Evolutionary conservation across 2,888 invertebrate species (phyloP), one percentile per base, ranked within the genome.

Genomic region (Tenthredo livida): DNA sequence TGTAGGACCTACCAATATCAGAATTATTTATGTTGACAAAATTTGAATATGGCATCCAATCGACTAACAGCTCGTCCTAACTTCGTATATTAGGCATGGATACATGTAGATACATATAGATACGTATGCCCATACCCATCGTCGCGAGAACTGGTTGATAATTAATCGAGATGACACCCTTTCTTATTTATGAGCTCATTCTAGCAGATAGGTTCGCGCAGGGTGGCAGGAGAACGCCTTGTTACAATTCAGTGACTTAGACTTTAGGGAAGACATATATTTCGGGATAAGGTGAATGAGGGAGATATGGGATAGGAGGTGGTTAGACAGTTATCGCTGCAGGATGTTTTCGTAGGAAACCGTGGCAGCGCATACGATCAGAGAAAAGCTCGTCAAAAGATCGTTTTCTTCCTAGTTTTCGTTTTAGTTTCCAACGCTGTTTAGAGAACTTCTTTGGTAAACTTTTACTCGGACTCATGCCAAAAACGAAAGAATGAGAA

Each of bases 91-190:
- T 33, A 12, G 5, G 25, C 10, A 15, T 40, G 40, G 37, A 15
- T 40, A 61, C 4, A 61, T 40, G n/a, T 54, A 33, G 12, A 2
- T 29, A 29, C 2, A 29, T 29, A 29, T 17, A 33, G 4, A 4
- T 33, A 33, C 33, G 4, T n/a, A n/a, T 33, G 17, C 17, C 17
- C 9, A 54, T 15, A 25, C 12, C n/a, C 33, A 17, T 77, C 17
- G 33, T 77, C 17, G 33, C 9, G 29, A 29, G 33, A 61, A 80
- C 40, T n/a, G 80, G 80, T 61, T 80, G 61, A 61, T 80, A 80
- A 80, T 80, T 80, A 80, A 80, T 80, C 40, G 25, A 21, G 61
- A 80, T 37, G 80, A 80, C 80, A 80, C 72, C 72, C 21, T 67
- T 67, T 40, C 21, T 80, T 80, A 80, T 80, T 80, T 58, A 80